phyloP scores from a whole-genome alignment of 1,140 invertebrate genomes.

The Musca domestica region DNA sequence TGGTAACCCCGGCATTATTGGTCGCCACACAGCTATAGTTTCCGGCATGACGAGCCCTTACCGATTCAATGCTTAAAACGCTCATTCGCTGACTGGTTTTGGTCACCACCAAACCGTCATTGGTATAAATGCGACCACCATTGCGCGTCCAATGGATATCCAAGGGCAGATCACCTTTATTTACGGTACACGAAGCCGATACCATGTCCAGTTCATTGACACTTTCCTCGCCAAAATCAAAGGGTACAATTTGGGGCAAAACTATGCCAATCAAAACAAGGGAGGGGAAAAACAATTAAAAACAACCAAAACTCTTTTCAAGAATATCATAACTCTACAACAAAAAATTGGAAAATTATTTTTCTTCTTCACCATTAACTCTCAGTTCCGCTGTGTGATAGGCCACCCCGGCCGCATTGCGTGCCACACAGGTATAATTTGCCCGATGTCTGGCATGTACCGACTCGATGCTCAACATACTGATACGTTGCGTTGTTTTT shows the following conservation, averaged over 20 bases:
- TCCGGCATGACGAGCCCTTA: conserved; percentile 62
- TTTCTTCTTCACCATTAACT: conserved; percentile 61
- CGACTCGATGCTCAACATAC: conserved; percentile 66
- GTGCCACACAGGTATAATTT: conserved; percentile 71
- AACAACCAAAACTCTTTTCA: background rate
- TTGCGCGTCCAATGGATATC: conserved; percentile 66
- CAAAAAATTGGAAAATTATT: too few relatives aligned
- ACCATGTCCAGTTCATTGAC: conserved; percentile 66
- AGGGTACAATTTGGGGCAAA: conserved; percentile 64
- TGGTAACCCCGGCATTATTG: conserved; percentile 69
- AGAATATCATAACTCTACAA: background rate
- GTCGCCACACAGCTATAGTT: conserved; percentile 69
- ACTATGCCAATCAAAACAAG: conserved; percentile 52
- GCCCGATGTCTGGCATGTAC: conserved; percentile 66
- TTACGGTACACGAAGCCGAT: conserved; percentile 71
- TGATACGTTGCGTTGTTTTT: conserved; percentile 66
- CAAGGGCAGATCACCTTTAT: conserved; percentile 77
- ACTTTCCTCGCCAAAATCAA: conserved; percentile 65
- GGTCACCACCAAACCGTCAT: conserved; percentile 54
- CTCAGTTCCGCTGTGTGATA: conserved; percentile 68
- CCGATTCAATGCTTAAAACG: conserved; percentile 63
- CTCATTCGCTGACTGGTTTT: conserved; percentile 63
- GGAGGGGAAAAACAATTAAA: background rate
- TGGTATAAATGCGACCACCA: conserved; percentile 32
- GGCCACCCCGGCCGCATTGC: conserved; percentile 71